These are phyloP conservation scores for Mormyrus iriodes DNA, from an alignment of 2,113 vertebrate genomes.

Conservation along the genomic window DNA sequence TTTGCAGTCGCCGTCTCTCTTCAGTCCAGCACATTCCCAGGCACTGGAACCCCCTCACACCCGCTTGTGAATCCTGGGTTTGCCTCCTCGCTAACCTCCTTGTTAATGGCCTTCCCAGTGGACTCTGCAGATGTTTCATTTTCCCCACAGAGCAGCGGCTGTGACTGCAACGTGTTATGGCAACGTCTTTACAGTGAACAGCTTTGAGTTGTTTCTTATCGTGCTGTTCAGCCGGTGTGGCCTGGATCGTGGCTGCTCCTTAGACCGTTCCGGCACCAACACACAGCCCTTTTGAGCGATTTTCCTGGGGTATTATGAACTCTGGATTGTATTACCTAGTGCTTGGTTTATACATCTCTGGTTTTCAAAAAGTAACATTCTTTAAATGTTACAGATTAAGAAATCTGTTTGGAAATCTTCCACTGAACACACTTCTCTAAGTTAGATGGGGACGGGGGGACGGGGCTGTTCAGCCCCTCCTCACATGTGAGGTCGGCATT, in stretches of 20 bases:
- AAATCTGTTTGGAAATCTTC: neutral
- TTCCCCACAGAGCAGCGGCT: neutral
- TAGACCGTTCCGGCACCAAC: neutral
- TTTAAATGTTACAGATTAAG: neutral
- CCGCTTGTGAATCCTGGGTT: neutral
- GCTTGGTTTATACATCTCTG: neutral
- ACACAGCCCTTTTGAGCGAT: neutral
- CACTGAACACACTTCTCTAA: neutral
- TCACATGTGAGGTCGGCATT: neutral
- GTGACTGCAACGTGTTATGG: neutral
- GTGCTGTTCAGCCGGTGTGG: neutral
- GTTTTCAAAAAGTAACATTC: neutral
- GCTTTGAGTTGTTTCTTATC: neutral
- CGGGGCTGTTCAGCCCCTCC: neutral
- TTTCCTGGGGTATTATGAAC: neutral
- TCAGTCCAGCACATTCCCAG: neutral
- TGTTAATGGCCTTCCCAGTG: neutral
- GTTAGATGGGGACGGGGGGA: neutral
- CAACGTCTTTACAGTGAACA: neutral
- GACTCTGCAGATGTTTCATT: neutral
- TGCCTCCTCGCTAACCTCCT: neutral
- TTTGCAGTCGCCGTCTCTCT: neutral
- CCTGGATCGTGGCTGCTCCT: neutral
- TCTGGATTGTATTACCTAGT: too few relatives aligned
- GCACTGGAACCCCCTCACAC: neutral